Evolutionary conservation across 1,140 invertebrate species (phyloP).

Genomic region (Drosophila oshimai): DNA sequence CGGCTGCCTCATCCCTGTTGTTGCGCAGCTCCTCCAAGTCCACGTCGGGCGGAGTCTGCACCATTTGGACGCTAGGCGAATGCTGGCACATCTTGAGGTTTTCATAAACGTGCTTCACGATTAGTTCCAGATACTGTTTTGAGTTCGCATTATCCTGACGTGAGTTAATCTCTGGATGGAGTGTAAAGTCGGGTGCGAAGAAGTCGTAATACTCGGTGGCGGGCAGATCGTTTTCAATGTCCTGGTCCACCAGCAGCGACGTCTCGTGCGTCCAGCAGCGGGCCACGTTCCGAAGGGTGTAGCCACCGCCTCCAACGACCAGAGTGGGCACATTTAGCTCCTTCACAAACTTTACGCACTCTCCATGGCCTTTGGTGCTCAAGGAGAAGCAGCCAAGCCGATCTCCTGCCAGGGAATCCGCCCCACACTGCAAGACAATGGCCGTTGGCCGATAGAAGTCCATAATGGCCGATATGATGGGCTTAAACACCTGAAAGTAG

Average conservation of each 20-base stretch:
- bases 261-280: constrained; percentile 99
- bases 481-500: constrained; percentile 97
- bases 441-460: constrained; percentile 98
- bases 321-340: constrained; percentile 96
- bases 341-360: constrained; percentile 98
- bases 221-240: constrained; percentile 95
- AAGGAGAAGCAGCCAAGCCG: constrained; percentile 87
- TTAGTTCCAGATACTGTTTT: constrained; percentile 94
- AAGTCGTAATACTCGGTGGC: constrained; percentile 97
- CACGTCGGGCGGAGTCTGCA: constrained; percentile 92
- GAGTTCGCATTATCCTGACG: constrained; percentile 95
- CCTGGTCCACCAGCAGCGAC: constrained; percentile 94
- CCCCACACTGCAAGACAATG: constrained; percentile 98
- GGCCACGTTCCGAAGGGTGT: constrained; percentile 98
- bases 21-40: constrained; percentile 87
- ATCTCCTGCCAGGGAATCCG: constrained; percentile 98
- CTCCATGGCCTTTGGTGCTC: constrained; percentile 90
- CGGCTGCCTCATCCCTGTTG: constrained; percentile 89
- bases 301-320: constrained; percentile 92
- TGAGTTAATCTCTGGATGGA: constrained; percentile 94
- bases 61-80: constrained; percentile 96
- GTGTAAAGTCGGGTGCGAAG: constrained; percentile 96
- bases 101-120: constrained; percentile 92
- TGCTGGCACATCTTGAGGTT: constrained; percentile 95
- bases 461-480: constrained; percentile 96